Conservation (phyloP, 1,140 invertebrate species). For the Subanguina moxae region DNA sequence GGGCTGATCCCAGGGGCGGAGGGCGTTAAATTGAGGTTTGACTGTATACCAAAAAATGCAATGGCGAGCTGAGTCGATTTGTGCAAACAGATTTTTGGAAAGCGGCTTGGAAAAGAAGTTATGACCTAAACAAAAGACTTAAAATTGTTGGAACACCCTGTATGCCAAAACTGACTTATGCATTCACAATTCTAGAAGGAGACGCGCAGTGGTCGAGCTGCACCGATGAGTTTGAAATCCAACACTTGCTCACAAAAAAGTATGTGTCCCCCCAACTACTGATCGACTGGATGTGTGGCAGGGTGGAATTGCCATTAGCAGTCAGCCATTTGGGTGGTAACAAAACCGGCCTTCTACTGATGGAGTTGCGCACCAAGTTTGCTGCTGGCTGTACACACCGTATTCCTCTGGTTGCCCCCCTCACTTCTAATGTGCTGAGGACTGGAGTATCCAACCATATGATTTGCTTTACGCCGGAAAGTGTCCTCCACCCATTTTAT, state of each 20-base stretch:
- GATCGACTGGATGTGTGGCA: conserved; percentile 47
- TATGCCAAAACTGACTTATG: too few species aligned
- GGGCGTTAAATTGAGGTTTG: too few species aligned
- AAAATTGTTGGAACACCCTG: too few species aligned
- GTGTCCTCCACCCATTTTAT: conserved; percentile 56
- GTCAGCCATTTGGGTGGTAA: conserved; percentile 51
- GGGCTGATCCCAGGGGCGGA: too few species aligned
- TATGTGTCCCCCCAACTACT: conserved; percentile 47
- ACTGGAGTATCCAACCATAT: conserved; percentile 47
- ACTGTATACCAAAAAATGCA: too few species aligned
- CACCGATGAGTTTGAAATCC: conserved; percentile 52
- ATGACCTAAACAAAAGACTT: too few species aligned
- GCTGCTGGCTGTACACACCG: conserved; percentile 29
- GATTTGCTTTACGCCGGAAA: conserved; percentile 58
- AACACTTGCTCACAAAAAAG: conserved; percentile 52
- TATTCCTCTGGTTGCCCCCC: conserved; percentile 51
- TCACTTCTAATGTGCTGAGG: conserved; percentile 28
- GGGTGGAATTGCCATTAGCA: conserved; percentile 34
- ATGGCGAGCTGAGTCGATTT: too few species aligned
- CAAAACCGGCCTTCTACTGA: conserved; percentile 51
- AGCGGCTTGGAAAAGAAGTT: too few species aligned
- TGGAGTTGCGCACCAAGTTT: conserved; percentile 55
- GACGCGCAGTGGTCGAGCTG: conserved; percentile 41
- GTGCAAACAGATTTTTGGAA: too few species aligned
- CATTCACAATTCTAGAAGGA: conserved; percentile 28